Evolutionary conservation across 2,113 vertebrate genomes (phyloP), one percentile per base, ranked within the genome.

Genomic region (Neodon shergylaensis): DNA sequence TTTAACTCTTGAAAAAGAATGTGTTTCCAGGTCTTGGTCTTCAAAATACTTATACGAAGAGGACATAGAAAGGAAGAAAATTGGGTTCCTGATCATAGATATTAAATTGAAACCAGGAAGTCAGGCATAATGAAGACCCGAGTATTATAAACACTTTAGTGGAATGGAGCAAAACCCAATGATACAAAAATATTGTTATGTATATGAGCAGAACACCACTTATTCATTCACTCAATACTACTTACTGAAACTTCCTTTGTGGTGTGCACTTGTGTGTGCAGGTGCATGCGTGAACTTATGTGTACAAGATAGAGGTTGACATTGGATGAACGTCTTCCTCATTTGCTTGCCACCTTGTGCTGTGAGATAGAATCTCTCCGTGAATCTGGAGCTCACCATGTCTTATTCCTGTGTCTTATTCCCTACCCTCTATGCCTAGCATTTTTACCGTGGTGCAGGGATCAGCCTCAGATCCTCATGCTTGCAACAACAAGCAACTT

Each of bases 1-100:
- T 54, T 93, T 81, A 70, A n/a, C 58, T 88, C 2, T 79, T 93
- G 83, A 63, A 70, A 92, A 95, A 81, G 52, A 73, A 79, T 76
- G 24, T 76, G 22, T 12, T 58, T 82, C 17, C 24, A 49, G 28
- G 22, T 2, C 90, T 91, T 89, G 24, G 26, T 92, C 47, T 66
- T 68, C 81, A 24, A 94, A 95, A 65, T 14, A 16, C 6, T 77
- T 81, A 16, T 88, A 52, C 36, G 8, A 92, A 74, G 87, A 86
- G 44, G 94, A 28, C 4, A 61, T 21, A 5, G 5, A 89, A 52
- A 54, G 84, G 72, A 84, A 88, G 49, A n/a, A 90, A 92, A 93
- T 21, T 22, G 3, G 7, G 10, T 52, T 91, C 4, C 6, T 61
- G 28, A 7, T 3, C 10, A 11, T 65, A 47, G 10, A 36, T 39